Percentiles rank a stretch among this genome's conserved stretches.
Evolutionary conservation across 2,888 invertebrate genomes (phyloP).

Genomic region (Synergus umbraculus): DNA sequence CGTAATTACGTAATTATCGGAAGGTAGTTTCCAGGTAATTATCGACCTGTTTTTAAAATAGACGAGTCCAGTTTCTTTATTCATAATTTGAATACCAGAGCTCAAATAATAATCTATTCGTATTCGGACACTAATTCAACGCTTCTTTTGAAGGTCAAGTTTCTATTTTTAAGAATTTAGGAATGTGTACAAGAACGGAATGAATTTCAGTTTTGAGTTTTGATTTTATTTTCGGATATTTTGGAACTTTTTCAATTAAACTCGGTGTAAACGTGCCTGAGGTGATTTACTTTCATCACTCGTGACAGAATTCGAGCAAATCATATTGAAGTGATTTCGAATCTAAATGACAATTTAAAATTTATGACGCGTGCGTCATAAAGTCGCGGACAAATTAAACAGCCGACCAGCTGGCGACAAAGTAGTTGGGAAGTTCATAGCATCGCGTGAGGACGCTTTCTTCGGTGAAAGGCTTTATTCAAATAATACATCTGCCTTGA

Average conservation of each 20-base stretch:
- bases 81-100: not conserved
- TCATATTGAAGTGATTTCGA: not conserved
- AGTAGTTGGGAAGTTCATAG: not conserved
- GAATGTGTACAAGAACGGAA: not conserved
- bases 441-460: not conserved
- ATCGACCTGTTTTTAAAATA: not conserved
- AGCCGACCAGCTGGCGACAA: not conserved
- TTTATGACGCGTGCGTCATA: not conserved
- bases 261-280: not conserved
- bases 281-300: not conserved
- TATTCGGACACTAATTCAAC: not conserved
- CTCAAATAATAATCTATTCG: not conserved
- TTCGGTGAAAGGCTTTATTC: not conserved
- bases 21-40: conserved; percentile 25
- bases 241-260: not conserved
- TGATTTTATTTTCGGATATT: not conserved
- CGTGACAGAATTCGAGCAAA: not conserved
- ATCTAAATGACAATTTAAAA: not conserved
- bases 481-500: not conserved
- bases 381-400: not conserved
- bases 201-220: not conserved
- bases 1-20: conserved; percentile 27
- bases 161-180: not conserved
- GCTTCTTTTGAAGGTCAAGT: not conserved
- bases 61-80: not conserved